phyloP scores from a whole-genome alignment of 2,797 vertebrate species.

The Pseudomugil gertrudae region DNA sequence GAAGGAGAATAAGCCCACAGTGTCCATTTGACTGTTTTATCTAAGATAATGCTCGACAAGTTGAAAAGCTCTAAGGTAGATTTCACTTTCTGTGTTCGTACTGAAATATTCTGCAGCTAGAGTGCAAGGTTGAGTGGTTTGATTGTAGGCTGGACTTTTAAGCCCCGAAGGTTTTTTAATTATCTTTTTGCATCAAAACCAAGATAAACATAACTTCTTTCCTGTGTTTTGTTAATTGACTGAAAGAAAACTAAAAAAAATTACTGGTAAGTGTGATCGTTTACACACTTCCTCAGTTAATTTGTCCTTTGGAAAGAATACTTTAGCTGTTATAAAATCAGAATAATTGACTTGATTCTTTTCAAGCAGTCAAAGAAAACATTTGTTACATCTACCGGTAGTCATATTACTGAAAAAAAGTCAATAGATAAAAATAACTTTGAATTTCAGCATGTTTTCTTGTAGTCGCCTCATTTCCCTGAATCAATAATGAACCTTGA shows the following conservation, averaged over 20 bases:
- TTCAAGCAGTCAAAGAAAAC: neutral
- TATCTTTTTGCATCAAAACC: neutral
- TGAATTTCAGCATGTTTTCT: constrained; percentile 21
- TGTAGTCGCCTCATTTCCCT: neutral
- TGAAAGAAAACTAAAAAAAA: neutral
- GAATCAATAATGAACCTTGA: constrained; percentile 64
- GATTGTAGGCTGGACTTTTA: neutral
- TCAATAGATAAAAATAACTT: constrained; percentile 7
- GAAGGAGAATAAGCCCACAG: neutral
- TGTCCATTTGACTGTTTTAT: no score
- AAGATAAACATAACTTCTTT: neutral
- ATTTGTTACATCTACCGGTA: no score
- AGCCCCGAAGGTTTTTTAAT: neutral
- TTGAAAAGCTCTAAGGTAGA: neutral
- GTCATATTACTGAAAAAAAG: neutral
- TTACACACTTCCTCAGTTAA: neutral
- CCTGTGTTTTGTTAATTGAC: no score
- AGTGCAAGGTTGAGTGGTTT: neutral
- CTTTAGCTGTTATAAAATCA: neutral
- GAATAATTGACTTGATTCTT: neutral
- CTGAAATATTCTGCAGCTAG: neutral
- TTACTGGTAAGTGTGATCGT: neutral
- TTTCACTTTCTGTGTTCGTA: neutral
- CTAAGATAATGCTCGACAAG: neutral
- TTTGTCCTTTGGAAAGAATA: neutral